A percentile compares a stretch with the other conserved stretches of the same genome.
Conservation (phyloP, 2,888 invertebrate species). For the Andrena bucephala region DNA sequence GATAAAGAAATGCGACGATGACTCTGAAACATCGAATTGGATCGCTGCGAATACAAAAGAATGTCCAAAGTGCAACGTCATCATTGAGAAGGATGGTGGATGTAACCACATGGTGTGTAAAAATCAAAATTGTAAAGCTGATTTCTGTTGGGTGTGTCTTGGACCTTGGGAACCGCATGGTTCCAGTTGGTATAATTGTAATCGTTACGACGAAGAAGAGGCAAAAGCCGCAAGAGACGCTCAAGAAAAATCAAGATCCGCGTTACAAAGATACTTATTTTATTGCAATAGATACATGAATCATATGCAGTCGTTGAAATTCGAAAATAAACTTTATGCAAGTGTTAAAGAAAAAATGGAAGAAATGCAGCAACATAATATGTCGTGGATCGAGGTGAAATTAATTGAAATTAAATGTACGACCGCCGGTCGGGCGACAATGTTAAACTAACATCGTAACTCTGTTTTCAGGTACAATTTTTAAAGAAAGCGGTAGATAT, state of each 20-base stretch:
- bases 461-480: slow-evolving; percentile 93
- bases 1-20: slow-evolving; percentile 99
- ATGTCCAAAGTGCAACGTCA: slow-evolving; percentile 98
- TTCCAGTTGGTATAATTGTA: slow-evolving; percentile 99
- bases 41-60: slow-evolving; percentile 99
- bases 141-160: slow-evolving; percentile 99
- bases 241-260: slow-evolving; percentile 96
- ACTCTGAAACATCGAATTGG: slow-evolving; percentile 99
- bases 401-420: background rate
- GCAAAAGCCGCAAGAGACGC: slow-evolving; percentile 98
- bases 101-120: slow-evolving; percentile 99
- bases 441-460: background rate
- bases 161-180: slow-evolving; percentile 99
- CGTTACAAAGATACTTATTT: slow-evolving; percentile 98
- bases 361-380: slow-evolving; percentile 99
- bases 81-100: slow-evolving; percentile 98
- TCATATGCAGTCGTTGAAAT: slow-evolving; percentile 99
- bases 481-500: slow-evolving; percentile 98
- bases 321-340: slow-evolving; percentile 98
- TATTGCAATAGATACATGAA: slow-evolving; percentile 99
- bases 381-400: slow-evolving; percentile 98
- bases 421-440: background rate
- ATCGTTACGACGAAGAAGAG: slow-evolving; percentile 98
- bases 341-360: slow-evolving; percentile 99
- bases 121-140: slow-evolving; percentile 98